phyloP scores from a whole-genome alignment of 2,113 vertebrate genomes.

The Piliocolobus tephrosceles region DNA sequence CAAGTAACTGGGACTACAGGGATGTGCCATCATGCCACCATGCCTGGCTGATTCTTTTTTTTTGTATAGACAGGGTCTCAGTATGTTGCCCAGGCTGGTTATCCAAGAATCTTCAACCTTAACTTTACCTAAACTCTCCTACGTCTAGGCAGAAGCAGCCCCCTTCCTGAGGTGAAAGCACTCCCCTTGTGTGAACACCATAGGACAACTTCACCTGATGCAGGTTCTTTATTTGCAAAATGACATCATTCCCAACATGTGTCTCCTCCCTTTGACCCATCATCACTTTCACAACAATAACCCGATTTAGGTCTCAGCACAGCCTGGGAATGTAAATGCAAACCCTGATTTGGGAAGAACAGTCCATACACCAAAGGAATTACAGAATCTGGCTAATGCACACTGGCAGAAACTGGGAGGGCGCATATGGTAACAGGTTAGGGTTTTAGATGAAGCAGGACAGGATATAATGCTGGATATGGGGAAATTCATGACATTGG shows the following conservation, averaged over 20 bases:
- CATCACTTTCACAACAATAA: not conserved
- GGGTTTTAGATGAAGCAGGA: not conserved
- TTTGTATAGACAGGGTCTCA: no score
- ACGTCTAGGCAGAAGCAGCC: no score
- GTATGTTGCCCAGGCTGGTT: no score
- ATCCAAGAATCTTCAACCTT: not conserved
- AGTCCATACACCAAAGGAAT: not conserved
- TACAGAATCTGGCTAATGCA: not conserved
- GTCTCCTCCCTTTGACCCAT: not conserved
- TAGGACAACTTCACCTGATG: no score
- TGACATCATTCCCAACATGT: not conserved
- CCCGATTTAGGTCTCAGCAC: not conserved
- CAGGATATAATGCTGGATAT: no score
- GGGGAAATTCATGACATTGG: not conserved
- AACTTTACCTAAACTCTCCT: not conserved
- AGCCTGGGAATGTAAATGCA: not conserved
- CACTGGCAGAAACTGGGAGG: not conserved
- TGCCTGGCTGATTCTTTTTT: no score
- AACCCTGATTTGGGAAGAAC: not conserved
- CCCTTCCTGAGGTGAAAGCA: no score
- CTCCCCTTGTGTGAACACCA: no score
- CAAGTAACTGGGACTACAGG: no score
- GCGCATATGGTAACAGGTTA: not conserved
- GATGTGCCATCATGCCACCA: no score
- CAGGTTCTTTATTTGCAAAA: not conserved